Evolutionary conservation across 2,113 vertebrate species (phyloP).

Genomic region (Mus musculus): GRCm39 chr2:105751001-105751500

Average conservation of each 20-base stretch:
- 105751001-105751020: slow-evolving; percentile 50
- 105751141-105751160: no score
- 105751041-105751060: not conserved
- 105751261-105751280: no score
- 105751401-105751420: not conserved
- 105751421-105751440: not conserved
- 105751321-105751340: no score
- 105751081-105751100: not conserved
- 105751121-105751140: not conserved
- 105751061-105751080: slow-evolving; percentile 20
- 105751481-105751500: slow-evolving; percentile 45
- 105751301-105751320: no score
- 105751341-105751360: no score
- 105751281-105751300: no score
- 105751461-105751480: not conserved
- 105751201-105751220: no score
- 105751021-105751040: not conserved
- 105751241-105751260: no score
- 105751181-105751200: no score
- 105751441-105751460: slow-evolving; percentile 52
- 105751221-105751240: no score
- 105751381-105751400: not conserved
- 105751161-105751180: no score
- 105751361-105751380: no score
- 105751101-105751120: not conserved